Evolutionary conservation across 2,888 invertebrate species (phyloP), one percentile per base, ranked within the genome.

Genomic region (Synanthedon formicaeformis): DNA sequence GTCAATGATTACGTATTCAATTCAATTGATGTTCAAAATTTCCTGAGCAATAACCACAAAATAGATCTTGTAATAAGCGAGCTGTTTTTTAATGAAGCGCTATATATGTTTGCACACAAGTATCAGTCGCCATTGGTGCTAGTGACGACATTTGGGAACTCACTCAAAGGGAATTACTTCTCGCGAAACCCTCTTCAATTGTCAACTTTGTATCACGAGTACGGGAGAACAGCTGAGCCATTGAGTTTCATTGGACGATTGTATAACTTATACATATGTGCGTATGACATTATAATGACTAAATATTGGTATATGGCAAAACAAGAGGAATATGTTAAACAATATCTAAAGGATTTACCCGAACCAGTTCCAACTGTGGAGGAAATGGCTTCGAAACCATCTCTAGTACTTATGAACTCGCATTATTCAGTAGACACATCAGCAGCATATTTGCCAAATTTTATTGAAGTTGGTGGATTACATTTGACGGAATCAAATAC

Each of bases 401-500:
- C 69, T n/a, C 51, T 75, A 49, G 57, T 74, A 18, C 63, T 81
- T 40, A 57, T 76, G 40, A 78, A 82, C 62, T 69, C 69, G 45
- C 80, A 85, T 59, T 68, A 63, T 40, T 73, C 73, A 55, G 57
- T 73, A 40, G 68, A 67, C 49, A 61, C 64, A 40, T 62, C 75
- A 2, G 61, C 68, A 34, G 75, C 81, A 1, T 58, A 71, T 10
- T 68, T 78, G 6, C 83, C 83, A 1, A 78, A 77, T 54, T 71
- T 83, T 59, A 67, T 82, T 6, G 78, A 81, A 62, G 73, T 86
- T 51, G 83, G 78, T 14, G 83, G 86, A 6, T 73, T 50, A 12
- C 52, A 52, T 16, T 27, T 52, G 3, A 52, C 11, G 13, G 34
- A 52, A 27, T 40, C 48, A 23, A 48, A 48, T n/a, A 48, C 13